phyloP scores from a whole-genome alignment of 2,797 vertebrate species.

The Spinibarbus caldwelli region DNA sequence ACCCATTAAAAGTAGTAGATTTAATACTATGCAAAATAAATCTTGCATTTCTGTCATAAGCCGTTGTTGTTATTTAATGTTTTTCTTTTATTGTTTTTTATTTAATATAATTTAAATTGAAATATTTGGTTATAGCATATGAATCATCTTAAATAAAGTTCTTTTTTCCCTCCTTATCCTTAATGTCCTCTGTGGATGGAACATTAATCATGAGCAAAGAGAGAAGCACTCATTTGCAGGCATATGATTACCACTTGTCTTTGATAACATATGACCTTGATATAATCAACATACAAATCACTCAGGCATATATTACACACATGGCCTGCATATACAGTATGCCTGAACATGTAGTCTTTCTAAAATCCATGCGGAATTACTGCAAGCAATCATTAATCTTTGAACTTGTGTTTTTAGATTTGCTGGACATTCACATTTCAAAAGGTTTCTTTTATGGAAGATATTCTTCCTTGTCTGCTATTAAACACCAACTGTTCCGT shows the following conservation, averaged over 20 bases:
- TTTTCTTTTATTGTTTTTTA: background rate
- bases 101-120: constrained; percentile 2
- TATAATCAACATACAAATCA: constrained; percentile 42
- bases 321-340: background rate
- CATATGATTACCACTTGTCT: constrained; percentile 28
- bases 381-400: no score
- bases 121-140: background rate
- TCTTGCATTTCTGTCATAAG: background rate
- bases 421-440: background rate
- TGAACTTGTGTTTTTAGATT: no score
- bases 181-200: constrained; percentile 25
- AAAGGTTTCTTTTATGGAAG: background rate
- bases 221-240: constrained; percentile 16
- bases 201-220: constrained; percentile 28
- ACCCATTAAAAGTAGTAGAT: constrained; percentile 1
- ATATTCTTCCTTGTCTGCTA: background rate
- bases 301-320: background rate
- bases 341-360: background rate
- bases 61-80: background rate
- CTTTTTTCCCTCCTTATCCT: background rate
- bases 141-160: constrained; percentile 35
- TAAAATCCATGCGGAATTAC: no score
- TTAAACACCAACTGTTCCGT: constrained; percentile 27
- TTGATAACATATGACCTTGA: constrained; percentile 42
- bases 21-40: constrained; percentile 22